Conservation (phyloP, 2,113 vertebrate species). For the Willisornis vidua region DNA sequence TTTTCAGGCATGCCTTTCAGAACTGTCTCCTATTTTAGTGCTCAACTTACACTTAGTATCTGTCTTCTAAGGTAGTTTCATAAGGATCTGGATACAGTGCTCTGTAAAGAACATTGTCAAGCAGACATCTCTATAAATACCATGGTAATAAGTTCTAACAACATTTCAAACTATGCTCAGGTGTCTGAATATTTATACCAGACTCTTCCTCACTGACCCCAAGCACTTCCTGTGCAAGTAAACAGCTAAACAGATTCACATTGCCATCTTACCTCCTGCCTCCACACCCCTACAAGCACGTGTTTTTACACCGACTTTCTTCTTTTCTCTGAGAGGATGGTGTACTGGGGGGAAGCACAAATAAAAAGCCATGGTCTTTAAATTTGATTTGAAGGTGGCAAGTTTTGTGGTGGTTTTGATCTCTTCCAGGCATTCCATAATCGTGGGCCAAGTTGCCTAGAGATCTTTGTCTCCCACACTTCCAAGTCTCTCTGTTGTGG, state of each 20-base stretch:
- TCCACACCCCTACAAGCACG: conserved; percentile 37
- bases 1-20: neutral
- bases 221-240: neutral
- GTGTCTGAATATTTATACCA: neutral
- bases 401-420: conserved; percentile 69
- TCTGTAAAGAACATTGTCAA: neutral
- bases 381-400: conserved; percentile 64
- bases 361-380: conserved; percentile 66
- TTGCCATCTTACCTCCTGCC: conserved; percentile 42
- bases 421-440: conserved; percentile 69
- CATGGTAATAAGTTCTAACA: neutral
- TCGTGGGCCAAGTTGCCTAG: conserved; percentile 72
- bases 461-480: conserved; percentile 69
- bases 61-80: neutral
- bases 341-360: conserved; percentile 49
- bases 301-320: conserved; percentile 36
- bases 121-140: neutral
- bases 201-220: neutral
- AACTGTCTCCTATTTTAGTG: neutral
- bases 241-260: neutral
- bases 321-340: conserved; percentile 43
- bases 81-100: neutral
- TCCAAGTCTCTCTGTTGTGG: conserved; percentile 66
- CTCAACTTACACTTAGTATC: neutral
- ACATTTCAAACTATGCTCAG: neutral